Base-by-base conservation (phyloP, 2,888 invertebrate species). In the Microctonus aethiopoides region DNA sequence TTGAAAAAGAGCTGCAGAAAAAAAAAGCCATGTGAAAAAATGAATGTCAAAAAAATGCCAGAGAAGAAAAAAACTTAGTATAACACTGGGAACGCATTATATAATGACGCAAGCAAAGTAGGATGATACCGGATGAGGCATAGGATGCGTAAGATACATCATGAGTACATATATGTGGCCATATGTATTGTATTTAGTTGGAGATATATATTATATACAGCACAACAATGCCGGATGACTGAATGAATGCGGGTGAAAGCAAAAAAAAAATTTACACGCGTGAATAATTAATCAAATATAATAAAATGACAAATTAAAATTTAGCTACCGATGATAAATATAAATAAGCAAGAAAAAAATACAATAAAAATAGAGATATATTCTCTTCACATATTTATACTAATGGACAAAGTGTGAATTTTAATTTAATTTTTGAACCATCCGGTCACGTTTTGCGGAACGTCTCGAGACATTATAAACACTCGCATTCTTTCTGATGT, bases 401-500 rank as follows among this genome's bases (percentile, higher is more conserved):
- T 54, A n/a, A 32, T 16, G 60, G 56, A 22, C 13, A 24, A 64
- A 56, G 22, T 57, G 26, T 26, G 29, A 51, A 34, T 57, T 39
- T 34, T 61, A 61, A 22, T 63, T 36, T n/a, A 32, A 61, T 59
- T 72, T 46, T 54, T 22, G 41, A 34, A 57, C 66, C 41, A 54
- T 22, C 36, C 32, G 54, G 54, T 68, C 62, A 66, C 62, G 64
- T 62, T 61, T 66, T 61, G 68, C 56, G 61, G 56, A 56, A 36
- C 52, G 34, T 10, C 64, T 67, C 66, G 41, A 63, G 46, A 46
- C 39, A 39, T 39, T 39, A 39, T 51, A 73, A 71, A 71, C 69
- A 67, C 71, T 68, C 63, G 29, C 70, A 20, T 61, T 70, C 59
- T 52, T 29, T 46, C 63, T 63, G n/a, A 34, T 59, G 34, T 59